Evolutionary conservation across 2,797 vertebrate genomes (phyloP).

Genomic region (Telmatherina bonti): DNA sequence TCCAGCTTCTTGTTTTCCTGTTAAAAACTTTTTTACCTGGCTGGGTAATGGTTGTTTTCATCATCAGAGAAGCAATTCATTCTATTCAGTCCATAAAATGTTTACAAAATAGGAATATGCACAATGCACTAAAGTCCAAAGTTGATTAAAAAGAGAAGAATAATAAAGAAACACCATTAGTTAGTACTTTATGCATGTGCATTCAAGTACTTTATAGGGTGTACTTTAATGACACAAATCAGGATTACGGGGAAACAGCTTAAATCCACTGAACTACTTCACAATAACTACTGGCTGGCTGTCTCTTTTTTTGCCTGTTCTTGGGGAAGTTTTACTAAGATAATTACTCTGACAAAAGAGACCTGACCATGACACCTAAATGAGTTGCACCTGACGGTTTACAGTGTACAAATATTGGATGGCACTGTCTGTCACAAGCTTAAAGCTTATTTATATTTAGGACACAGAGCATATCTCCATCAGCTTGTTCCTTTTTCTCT

Average conservation of each 20-base stretch:
- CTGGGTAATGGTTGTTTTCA: too few species aligned
- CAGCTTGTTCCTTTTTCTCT: conserved; percentile 56
- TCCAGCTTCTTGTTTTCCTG: not conserved
- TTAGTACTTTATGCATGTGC: too few species aligned
- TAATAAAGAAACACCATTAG: not conserved
- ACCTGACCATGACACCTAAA: not conserved
- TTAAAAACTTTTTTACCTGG: not conserved
- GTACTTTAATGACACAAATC: not conserved
- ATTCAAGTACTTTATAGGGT: not conserved
- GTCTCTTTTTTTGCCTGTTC: too few species aligned
- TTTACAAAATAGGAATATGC: not conserved
- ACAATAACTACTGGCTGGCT: not conserved
- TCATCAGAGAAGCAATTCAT: too few species aligned
- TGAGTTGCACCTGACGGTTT: not conserved
- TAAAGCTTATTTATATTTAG: conserved; percentile 35
- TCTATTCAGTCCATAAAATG: too few species aligned
- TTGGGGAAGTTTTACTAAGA: not conserved
- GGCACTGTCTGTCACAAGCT: not conserved
- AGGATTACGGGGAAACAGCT: too few species aligned
- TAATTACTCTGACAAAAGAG: not conserved
- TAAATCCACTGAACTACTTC: not conserved
- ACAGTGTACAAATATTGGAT: not conserved
- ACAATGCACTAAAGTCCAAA: not conserved
- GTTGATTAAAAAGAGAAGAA: not conserved
- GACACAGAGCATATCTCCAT: conserved; percentile 58